A percentile compares a stretch with the other conserved stretches of the same genome.
phyloP scores from a whole-genome alignment of 2,797 vertebrate species.

The Anas georgica region DNA sequence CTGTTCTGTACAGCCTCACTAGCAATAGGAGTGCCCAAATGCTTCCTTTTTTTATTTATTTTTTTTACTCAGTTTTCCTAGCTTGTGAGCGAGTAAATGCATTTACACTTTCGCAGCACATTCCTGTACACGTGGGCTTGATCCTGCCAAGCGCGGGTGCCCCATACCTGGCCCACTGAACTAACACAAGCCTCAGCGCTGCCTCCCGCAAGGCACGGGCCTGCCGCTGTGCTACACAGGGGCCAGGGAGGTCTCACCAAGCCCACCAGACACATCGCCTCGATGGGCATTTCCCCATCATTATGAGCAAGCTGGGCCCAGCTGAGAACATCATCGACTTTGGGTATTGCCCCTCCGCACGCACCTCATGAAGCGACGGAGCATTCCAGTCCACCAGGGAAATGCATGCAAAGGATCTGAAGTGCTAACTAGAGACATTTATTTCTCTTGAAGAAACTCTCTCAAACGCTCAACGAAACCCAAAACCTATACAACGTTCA shows the following conservation, averaged over 20 bases:
- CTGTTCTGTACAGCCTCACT: background rate
- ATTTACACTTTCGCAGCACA: background rate
- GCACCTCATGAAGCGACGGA: fast-evolving
- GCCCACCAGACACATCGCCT: fast-evolving
- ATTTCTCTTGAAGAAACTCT: background rate
- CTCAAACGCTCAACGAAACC: background rate
- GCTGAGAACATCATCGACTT: background rate
- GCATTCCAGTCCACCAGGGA: fast-evolving
- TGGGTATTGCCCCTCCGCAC: fast-evolving
- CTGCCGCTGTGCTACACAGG: fast-evolving
- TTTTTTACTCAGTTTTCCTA: background rate
- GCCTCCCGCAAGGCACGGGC: background rate
- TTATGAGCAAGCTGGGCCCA: fast-evolving
- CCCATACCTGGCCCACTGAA: background rate
- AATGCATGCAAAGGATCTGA: fast-evolving
- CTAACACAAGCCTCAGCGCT: background rate
- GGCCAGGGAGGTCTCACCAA: background rate
- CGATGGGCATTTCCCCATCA: background rate
- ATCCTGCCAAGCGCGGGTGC: background rate
- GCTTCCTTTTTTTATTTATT: fast-evolving
- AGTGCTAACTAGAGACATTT: background rate
- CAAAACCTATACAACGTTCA: fast-evolving
- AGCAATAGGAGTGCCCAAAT: background rate
- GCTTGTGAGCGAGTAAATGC: fast-evolving
- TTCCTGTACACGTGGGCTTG: background rate